Percentiles rank a stretch among this genome's conserved stretches.
Conservation (phyloP, 2,113 vertebrate genomes). For the Labrus mixtus region DNA sequence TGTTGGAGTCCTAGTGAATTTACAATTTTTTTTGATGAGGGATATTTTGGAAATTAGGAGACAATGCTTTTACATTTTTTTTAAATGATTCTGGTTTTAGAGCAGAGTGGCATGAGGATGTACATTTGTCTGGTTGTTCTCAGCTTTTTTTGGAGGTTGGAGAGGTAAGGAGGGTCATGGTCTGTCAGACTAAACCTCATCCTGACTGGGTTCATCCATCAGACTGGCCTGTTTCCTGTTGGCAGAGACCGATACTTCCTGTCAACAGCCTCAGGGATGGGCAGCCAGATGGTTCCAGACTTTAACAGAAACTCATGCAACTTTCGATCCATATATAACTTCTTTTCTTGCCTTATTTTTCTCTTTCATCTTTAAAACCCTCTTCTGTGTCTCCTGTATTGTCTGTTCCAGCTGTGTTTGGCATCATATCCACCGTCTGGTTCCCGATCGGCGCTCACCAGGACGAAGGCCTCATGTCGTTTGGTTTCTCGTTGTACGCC, state of each 20-base stretch:
- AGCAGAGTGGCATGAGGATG: too few relatives aligned
- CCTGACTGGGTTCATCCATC: constrained; percentile 21
- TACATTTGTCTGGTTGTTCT: too few relatives aligned
- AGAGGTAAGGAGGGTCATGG: constrained; percentile 7
- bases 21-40: too few relatives aligned
- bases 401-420: constrained; percentile 86
- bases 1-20: too few relatives aligned
- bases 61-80: too few relatives aligned
- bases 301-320: neutral
- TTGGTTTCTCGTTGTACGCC: constrained; percentile 93
- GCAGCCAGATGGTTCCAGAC: neutral
- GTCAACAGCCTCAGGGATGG: constrained; percentile 2
- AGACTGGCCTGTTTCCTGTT: constrained; percentile 33
- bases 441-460: constrained; percentile 91
- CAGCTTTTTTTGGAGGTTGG: neutral
- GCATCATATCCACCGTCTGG: constrained; percentile 91
- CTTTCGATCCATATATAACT: neutral
- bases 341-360: neutral
- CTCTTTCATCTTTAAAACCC: neutral
- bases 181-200: neutral
- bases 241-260: constrained; percentile 30
- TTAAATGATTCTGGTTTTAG: too few relatives aligned
- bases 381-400: neutral
- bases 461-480: constrained; percentile 90
- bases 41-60: too few relatives aligned